These are phyloP conservation scores for Corythornis cristatus DNA, from an alignment of 2,113 vertebrate species.

Conservation along the genomic window DNA sequence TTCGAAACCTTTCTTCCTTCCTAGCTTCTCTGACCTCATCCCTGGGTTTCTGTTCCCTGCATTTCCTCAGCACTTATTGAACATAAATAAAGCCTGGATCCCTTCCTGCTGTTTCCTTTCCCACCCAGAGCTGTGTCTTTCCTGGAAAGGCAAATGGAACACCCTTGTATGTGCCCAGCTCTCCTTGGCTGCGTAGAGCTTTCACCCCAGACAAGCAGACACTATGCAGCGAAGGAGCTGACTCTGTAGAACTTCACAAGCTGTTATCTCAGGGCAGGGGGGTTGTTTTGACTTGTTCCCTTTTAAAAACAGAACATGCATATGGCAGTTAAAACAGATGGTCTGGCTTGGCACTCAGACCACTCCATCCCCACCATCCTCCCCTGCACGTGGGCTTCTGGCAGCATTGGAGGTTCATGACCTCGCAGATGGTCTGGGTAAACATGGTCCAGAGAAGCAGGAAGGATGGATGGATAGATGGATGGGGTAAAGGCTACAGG, in stretches of 20 bases:
- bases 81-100: background rate
- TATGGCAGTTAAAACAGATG: background rate
- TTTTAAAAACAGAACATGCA: background rate
- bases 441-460: background rate
- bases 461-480: background rate
- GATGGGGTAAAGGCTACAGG: background rate
- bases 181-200: background rate
- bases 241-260: background rate
- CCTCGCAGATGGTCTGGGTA: background rate
- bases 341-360: fast-evolving
- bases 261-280: fast-evolving
- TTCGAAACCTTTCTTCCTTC: background rate
- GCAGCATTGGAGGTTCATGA: background rate
- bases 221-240: background rate
- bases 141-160: background rate
- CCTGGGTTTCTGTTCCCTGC: background rate
- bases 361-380: background rate
- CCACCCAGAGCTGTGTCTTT: background rate
- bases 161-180: background rate
- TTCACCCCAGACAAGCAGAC: background rate
- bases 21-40: background rate
- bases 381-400: background rate
- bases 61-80: background rate
- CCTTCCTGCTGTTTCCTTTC: background rate
- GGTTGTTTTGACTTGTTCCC: background rate